Conservation (phyloP, 1,140 invertebrate genomes). For the Ectropis grisescens region DNA sequence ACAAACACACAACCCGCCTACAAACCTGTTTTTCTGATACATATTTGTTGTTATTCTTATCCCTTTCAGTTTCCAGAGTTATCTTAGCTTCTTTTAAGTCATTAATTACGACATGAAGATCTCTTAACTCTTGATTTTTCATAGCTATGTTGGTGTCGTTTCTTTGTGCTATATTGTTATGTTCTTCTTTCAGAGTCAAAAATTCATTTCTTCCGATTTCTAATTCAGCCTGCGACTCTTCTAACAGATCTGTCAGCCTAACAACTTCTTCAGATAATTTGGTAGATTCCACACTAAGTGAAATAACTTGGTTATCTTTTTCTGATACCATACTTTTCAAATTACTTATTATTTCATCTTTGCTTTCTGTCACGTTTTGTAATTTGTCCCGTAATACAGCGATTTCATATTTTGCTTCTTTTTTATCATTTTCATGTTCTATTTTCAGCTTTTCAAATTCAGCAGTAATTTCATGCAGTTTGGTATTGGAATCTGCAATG, state of each 20-base stretch:
- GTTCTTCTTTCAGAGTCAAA: conserved; percentile 28
- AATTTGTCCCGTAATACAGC: conserved; percentile 27
- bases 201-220: conserved; percentile 40
- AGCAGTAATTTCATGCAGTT: conserved; percentile 18
- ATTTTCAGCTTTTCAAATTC: conserved; percentile 17
- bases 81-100: conserved; percentile 22
- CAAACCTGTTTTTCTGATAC: conserved; percentile 41
- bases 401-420: conserved; percentile 20
- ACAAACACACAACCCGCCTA: conserved; percentile 5
- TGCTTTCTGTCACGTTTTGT: conserved; percentile 20
- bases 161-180: conserved; percentile 19
- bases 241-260: conserved; percentile 26
- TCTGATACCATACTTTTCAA: conserved; percentile 26
- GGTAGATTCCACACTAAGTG: conserved; percentile 28
- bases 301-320: conserved; percentile 32
- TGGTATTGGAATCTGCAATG: conserved; percentile 18
- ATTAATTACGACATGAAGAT: conserved; percentile 22
- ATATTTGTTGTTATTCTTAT: conserved; percentile 16
- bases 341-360: conserved; percentile 31
- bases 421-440: conserved; percentile 20
- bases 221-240: conserved; percentile 33
- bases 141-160: conserved; percentile 27
- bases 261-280: conserved; percentile 24
- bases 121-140: conserved; percentile 33
- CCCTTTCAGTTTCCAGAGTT: conserved; percentile 21